Conservation (phyloP, 2,888 invertebrate species). For the Coelopa pilipes region DNA sequence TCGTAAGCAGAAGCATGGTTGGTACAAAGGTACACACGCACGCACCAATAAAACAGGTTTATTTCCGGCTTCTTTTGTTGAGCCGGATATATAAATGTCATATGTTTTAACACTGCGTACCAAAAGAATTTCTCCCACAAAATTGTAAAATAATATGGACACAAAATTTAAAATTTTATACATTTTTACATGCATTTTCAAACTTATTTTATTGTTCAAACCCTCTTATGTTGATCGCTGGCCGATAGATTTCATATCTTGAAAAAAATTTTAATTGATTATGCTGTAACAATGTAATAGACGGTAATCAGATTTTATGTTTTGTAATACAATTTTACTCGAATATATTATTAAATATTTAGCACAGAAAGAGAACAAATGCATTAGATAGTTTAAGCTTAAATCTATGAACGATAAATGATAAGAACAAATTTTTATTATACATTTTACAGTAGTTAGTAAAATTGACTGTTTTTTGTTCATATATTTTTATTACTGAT, state of each 20-base stretch:
- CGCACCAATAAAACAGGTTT: conserved; percentile 92
- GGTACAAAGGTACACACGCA: conserved; percentile 93
- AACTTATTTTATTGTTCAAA: conserved; percentile 3
- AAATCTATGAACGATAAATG: not conserved
- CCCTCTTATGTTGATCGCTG: conserved; percentile 25
- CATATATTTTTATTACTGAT: too few species aligned
- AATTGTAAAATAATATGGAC: too few species aligned
- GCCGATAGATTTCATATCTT: conserved; percentile 20
- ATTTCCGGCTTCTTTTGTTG: conserved; percentile 94
- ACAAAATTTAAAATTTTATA: too few species aligned
- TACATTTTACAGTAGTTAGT: conserved; percentile 5
- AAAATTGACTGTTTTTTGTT: not conserved
- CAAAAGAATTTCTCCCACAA: too few species aligned
- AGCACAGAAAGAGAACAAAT: not conserved
- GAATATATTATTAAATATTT: not conserved
- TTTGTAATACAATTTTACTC: not conserved
- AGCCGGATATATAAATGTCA: conserved; percentile 68
- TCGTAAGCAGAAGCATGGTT: conserved; percentile 92
- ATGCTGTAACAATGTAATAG: not conserved
- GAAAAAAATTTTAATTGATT: conserved; percentile 4
- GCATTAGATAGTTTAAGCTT: conserved; percentile 20
- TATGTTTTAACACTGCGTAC: too few species aligned
- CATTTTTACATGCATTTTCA: not conserved
- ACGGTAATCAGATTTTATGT: not conserved
- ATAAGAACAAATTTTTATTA: not conserved